These are phyloP conservation scores for Zeus faber DNA, from an alignment of 2,113 vertebrate genomes.

Conservation along the genomic window DNA sequence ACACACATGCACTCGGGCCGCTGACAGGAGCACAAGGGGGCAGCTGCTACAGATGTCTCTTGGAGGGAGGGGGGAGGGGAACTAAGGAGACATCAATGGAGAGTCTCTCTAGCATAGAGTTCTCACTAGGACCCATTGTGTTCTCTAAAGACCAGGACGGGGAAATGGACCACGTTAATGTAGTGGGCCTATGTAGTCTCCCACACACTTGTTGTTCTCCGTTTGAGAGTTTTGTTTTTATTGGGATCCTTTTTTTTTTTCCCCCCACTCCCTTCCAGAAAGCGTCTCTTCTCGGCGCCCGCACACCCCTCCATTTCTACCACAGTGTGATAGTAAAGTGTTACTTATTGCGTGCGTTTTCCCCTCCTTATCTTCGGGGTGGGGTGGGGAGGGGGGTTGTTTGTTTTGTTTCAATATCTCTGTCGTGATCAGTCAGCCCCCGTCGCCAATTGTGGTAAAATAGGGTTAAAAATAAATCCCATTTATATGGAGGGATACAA, in stretches of 20 bases:
- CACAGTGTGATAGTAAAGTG: too few relatives aligned
- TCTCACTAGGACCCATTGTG: conserved; percentile 64
- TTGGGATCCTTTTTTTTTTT: conserved; percentile 40
- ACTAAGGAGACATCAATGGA: conserved; percentile 73
- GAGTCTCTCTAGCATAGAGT: conserved; percentile 63
- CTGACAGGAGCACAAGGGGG: conserved; percentile 79
- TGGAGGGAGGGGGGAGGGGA: conserved; percentile 70
- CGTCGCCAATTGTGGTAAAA: too few relatives aligned
- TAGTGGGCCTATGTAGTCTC: conserved; percentile 51
- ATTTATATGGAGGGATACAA: neutral
- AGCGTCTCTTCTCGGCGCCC: too few relatives aligned
- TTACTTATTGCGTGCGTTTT: too few relatives aligned
- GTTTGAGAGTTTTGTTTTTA: neutral
- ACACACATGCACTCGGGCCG: conserved; percentile 56
- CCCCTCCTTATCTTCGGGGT: too few relatives aligned
- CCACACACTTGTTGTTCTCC: conserved; percentile 17
- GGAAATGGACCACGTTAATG: conserved; percentile 59
- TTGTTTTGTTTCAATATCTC: neutral
- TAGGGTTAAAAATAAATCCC: too few relatives aligned
- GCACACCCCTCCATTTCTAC: too few relatives aligned
- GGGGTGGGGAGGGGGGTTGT: too few relatives aligned
- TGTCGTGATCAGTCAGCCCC: neutral
- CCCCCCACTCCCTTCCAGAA: too few relatives aligned
- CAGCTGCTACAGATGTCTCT: conserved; percentile 82
- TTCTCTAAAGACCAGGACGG: conserved; percentile 64